A percentile compares a stretch with the other conserved stretches of the same genome.
These are phyloP conservation scores for Paguma larvata DNA, from an alignment of 2,797 vertebrate species.

Conservation along the genomic window DNA sequence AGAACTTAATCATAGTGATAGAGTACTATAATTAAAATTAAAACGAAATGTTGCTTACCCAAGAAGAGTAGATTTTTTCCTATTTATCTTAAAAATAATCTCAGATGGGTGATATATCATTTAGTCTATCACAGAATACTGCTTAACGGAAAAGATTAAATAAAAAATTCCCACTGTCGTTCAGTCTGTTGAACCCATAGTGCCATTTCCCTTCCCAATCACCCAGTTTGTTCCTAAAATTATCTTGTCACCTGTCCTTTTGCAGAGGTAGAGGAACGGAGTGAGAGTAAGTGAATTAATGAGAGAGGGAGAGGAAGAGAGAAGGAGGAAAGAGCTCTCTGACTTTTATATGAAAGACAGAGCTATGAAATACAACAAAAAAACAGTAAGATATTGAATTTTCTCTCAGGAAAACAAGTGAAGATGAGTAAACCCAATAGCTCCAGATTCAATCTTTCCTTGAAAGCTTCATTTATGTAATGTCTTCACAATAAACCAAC, in stretches of 20 bases:
- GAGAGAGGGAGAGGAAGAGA: background rate
- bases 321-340: background rate
- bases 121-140: background rate
- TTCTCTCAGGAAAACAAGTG: background rate
- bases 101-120: background rate
- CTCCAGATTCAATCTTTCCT: background rate
- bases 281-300: too few species aligned
- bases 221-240: background rate
- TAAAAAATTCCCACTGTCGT: background rate
- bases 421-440: background rate
- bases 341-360: background rate
- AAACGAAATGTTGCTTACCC: background rate
- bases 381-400: background rate
- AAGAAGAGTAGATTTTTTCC: background rate
- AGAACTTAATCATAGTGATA: background rate
- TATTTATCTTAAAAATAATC: background rate
- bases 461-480: background rate
- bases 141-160: background rate
- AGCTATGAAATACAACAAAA: background rate
- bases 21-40: background rate
- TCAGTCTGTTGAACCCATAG: background rate
- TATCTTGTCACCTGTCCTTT: background rate
- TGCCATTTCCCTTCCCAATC: background rate
- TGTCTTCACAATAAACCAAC: background rate
- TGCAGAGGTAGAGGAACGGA: background rate